These are phyloP conservation scores for Nycticebus coucang DNA, from an alignment of 2,113 vertebrate genomes.

Conservation along the genomic window DNA sequence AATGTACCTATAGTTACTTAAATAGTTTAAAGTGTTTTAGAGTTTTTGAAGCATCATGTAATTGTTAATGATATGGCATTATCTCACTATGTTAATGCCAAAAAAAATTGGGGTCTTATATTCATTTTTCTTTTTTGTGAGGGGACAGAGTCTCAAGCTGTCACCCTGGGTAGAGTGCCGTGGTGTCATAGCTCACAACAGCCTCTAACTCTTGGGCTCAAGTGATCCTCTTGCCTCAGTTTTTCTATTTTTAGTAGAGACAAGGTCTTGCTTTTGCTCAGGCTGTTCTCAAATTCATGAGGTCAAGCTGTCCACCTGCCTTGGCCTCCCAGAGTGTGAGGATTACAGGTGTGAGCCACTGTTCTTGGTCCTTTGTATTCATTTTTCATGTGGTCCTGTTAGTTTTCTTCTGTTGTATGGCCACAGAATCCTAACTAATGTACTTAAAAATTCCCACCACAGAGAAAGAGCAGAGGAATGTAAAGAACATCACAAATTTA, in stretches of 20 bases:
- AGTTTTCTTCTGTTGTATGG: conserved; percentile 21
- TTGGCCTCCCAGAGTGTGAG: no score
- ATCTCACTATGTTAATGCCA: not conserved
- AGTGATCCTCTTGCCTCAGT: no score
- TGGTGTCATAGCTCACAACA: no score
- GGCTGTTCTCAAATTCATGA: no score
- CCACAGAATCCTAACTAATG: not conserved
- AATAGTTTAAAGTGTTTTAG: not conserved
- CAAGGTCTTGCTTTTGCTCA: no score
- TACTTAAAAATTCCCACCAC: not conserved
- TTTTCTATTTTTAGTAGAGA: no score
- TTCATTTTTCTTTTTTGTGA: no score
- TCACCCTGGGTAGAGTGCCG: no score
- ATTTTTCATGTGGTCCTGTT: not conserved
- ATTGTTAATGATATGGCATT: conserved; percentile 23
- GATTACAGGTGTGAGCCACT: no score
- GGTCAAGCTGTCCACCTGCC: no score
- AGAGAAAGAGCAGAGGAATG: not conserved
- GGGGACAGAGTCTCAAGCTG: no score
- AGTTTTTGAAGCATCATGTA: conserved; percentile 47
- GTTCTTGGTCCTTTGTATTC: not conserved
- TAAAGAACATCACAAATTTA: not conserved
- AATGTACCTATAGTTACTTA: not conserved
- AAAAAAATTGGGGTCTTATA: not conserved
- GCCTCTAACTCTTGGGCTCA: no score